Evolutionary conservation across 2,888 invertebrate genomes (phyloP).

Genomic region (Stictocephala bisonia): DNA sequence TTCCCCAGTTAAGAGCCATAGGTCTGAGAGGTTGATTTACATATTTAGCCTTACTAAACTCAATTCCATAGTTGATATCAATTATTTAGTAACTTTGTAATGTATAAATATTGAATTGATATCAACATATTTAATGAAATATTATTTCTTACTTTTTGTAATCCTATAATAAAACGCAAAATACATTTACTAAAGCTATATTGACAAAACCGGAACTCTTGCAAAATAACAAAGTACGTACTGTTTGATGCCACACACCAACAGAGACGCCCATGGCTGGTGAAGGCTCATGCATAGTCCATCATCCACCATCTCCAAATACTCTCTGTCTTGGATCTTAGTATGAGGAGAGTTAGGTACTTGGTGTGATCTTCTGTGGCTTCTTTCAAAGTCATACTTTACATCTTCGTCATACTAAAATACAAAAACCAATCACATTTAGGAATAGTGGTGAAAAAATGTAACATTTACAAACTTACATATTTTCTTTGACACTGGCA

Average conservation of each 20-base stretch:
- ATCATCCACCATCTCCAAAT: conserved; percentile 85
- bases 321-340: conserved; percentile 80
- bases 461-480: no score
- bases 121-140: no score
- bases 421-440: not conserved
- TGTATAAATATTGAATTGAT: no score
- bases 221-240: conserved; percentile 63
- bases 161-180: not conserved
- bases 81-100: not conserved
- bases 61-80: no score
- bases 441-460: no score
- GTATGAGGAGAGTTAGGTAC: not conserved
- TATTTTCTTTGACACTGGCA: no score
- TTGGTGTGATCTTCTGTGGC: not conserved
- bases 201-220: no score
- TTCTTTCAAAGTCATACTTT: conserved; percentile 18
- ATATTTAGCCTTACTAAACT: no score
- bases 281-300: conserved; percentile 94
- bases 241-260: conserved; percentile 94
- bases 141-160: no score
- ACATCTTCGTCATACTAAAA: conserved; percentile 49
- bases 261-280: conserved; percentile 94
- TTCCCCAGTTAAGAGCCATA: no score
- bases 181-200: no score
- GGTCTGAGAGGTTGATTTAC: no score